These are phyloP conservation scores for Cichlasoma orientale DNA, from an alignment of 2,797 vertebrate genomes.

Conservation along the genomic window DNA sequence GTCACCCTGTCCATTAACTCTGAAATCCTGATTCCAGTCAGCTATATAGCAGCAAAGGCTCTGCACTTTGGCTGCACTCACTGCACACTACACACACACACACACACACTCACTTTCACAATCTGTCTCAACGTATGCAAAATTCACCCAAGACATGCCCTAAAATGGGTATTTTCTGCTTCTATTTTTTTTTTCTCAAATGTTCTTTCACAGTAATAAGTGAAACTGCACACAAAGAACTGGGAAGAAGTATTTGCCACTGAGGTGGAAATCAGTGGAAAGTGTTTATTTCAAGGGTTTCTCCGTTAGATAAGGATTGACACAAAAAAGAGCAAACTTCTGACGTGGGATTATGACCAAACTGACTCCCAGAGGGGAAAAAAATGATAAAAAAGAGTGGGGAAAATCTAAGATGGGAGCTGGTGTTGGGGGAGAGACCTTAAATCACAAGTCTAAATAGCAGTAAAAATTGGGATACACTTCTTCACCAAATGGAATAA, in stretches of 20 bases:
- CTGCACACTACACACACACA: not conserved
- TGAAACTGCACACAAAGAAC: conserved; percentile 38
- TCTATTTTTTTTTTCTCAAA: conserved; percentile 10
- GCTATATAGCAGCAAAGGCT: conserved; percentile 36
- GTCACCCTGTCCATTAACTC: conserved; percentile 71
- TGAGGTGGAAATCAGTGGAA: conserved; percentile 42
- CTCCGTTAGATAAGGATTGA: conserved; percentile 53
- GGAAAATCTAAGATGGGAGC: conserved; percentile 13
- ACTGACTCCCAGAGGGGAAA: conserved; percentile 47
- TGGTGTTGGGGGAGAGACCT: conserved; percentile 28
- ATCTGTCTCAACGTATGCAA: conserved; percentile 26
- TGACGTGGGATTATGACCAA: conserved; percentile 54
- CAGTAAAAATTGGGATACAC: conserved; percentile 12
- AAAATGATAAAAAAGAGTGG: conserved; percentile 29
- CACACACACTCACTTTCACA: conserved; percentile 3
- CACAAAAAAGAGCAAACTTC: conserved; percentile 53
- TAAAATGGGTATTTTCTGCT: conserved; percentile 54
- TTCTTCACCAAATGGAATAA: no score
- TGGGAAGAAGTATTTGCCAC: conserved; percentile 35
- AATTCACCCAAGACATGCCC: conserved; percentile 40
- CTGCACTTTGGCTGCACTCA: conserved; percentile 21
- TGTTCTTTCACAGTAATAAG: conserved; percentile 39
- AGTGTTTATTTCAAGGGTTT: conserved; percentile 67
- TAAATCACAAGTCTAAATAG: conserved; percentile 55
- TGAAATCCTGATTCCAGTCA: conserved; percentile 70